A percentile compares a stretch with the other conserved stretches of the same genome.
phyloP scores from a whole-genome alignment of 2,888 invertebrate genomes.

The Geophilus truncorum region DNA sequence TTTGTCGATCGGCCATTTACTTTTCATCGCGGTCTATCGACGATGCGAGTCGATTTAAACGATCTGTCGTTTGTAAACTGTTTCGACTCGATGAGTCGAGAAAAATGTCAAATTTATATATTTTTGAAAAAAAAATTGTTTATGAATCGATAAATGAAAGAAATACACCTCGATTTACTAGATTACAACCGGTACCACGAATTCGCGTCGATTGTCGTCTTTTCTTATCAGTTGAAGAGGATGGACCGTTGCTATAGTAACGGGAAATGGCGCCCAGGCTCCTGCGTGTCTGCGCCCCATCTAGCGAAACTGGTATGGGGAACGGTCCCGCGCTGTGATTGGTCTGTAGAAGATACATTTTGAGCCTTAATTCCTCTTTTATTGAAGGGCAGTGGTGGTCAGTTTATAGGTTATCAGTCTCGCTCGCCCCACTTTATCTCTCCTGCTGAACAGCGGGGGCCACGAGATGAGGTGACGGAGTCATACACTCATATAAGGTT shows the following conservation, averaged over 20 bases:
- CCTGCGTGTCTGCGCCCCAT: slow-evolving; percentile 22
- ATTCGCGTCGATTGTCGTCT: neutral
- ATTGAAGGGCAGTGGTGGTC: slow-evolving; percentile 32
- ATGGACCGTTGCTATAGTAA: slow-evolving; percentile 23
- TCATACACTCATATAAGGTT: slow-evolving; percentile 16
- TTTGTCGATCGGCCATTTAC: neutral
- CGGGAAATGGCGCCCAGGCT: slow-evolving; percentile 18
- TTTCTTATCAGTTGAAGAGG: slow-evolving; percentile 25
- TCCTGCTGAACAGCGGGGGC: slow-evolving; percentile 25
- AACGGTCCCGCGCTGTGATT: slow-evolving; percentile 22
- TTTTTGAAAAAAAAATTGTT: neutral
- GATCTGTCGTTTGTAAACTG: neutral
- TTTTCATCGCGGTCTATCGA: neutral
- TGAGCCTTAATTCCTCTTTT: slow-evolving; percentile 31
- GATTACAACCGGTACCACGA: neutral
- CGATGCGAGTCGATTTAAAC: neutral
- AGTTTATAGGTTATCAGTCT: slow-evolving; percentile 33
- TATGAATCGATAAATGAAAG: neutral
- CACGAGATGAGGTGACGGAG: slow-evolving; percentile 21
- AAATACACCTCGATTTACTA: neutral
- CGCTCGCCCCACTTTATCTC: slow-evolving; percentile 29
- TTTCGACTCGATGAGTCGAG: neutral
- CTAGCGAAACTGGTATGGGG: neutral
- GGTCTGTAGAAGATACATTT: slow-evolving; percentile 32
- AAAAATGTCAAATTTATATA: neutral